Percentiles rank a stretch among this genome's conserved stretches.
Evolutionary conservation across 1,140 invertebrate species (phyloP).

Genomic region (Drosophila watanabei): DNA sequence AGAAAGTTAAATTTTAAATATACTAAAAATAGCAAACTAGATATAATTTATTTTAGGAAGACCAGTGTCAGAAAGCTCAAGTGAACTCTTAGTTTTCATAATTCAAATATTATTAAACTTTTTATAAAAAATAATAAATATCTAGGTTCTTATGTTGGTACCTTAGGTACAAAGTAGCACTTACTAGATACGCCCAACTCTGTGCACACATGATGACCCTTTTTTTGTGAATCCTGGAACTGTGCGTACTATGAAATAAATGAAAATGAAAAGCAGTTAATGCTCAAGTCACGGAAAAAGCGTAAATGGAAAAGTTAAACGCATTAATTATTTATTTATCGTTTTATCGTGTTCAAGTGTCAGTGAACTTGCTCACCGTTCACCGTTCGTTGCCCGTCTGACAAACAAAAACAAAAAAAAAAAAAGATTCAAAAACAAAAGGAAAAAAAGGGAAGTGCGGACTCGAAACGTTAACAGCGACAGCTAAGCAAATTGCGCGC

Average conservation of each 20-base stretch:
- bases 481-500: slow-evolving; percentile 76
- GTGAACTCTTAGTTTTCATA: too few species aligned
- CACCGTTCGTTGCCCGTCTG: slow-evolving; percentile 35
- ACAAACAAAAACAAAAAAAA: neutral
- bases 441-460: slow-evolving; percentile 25
- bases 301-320: slow-evolving; percentile 84
- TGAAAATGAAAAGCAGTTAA: slow-evolving; percentile 84
- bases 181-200: neutral
- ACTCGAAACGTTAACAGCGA: slow-evolving; percentile 51
- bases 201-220: slow-evolving; percentile 25
- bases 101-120: too few species aligned
- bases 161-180: neutral
- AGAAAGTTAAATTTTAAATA: too few species aligned
- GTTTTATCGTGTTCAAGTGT: slow-evolving; percentile 82
- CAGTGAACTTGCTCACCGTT: slow-evolving; percentile 70
- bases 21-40: too few species aligned
- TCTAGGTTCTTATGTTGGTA: neutral
- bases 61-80: too few species aligned
- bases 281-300: slow-evolving; percentile 84
- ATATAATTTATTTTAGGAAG: too few species aligned
- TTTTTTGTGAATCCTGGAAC: slow-evolving; percentile 36
- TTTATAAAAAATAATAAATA: neutral
- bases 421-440: slow-evolving; percentile 44
- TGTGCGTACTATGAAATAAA: slow-evolving; percentile 70
- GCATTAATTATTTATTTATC: slow-evolving; percentile 85